Percentiles rank a stretch among this genome's conserved stretches.
Evolutionary conservation across 2,113 vertebrate species (phyloP).

Genomic region (Urocolius indicus): DNA sequence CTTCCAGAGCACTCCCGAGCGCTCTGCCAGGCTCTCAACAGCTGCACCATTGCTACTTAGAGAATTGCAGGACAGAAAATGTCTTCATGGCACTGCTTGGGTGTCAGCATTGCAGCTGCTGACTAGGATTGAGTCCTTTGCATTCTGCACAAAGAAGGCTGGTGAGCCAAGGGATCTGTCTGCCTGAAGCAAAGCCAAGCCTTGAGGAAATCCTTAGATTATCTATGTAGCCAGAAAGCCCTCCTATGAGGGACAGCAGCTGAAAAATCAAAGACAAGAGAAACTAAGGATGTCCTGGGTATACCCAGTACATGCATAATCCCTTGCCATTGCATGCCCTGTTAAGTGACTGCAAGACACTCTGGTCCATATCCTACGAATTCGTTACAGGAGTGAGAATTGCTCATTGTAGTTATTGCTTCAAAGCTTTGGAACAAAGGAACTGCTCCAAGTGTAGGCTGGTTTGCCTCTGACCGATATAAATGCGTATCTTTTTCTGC

Average conservation of each 20-base stretch:
- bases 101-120: not conserved
- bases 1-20: not conserved
- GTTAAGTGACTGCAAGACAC: not conserved
- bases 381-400: not conserved
- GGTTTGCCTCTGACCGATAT: not conserved
- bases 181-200: not conserved
- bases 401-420: not conserved
- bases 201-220: not conserved
- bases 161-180: not conserved
- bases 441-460: not conserved
- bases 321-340: not conserved
- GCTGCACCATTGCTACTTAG: not conserved
- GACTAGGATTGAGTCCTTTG: not conserved
- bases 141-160: not conserved
- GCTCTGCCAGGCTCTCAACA: not conserved
- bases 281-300: not conserved
- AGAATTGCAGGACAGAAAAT: not conserved
- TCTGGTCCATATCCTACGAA: not conserved
- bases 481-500: not conserved
- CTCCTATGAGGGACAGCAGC: not conserved
- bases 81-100: rapidly evolving
- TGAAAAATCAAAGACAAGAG: not conserved
- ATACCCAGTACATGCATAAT: not conserved
- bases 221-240: rapidly evolving
- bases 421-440: not conserved